Percentiles rank a stretch among this genome's conserved stretches.
phyloP scores from a whole-genome alignment of 2,888 invertebrate genomes.

The Ectemnius continuus region DNA sequence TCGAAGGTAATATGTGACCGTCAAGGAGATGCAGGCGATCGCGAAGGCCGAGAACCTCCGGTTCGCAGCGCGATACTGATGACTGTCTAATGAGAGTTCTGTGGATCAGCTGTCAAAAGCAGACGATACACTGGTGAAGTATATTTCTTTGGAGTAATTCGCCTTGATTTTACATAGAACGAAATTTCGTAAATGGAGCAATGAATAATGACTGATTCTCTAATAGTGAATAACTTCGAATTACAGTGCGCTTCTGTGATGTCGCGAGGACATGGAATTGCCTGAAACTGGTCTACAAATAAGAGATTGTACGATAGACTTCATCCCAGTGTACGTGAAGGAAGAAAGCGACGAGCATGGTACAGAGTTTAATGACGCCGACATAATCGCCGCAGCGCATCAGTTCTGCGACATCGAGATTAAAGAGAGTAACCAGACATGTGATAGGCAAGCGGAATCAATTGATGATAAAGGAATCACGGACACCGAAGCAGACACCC shows the following conservation, averaged over 20 bases:
- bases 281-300: slow-evolving; percentile 59
- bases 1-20: slow-evolving; percentile 45
- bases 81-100: slow-evolving; percentile 46
- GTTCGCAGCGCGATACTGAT: slow-evolving; percentile 35
- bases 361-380: slow-evolving; percentile 53
- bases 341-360: slow-evolving; percentile 48
- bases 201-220: background rate
- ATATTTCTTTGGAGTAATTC: slow-evolving; percentile 11
- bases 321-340: slow-evolving; percentile 51
- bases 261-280: slow-evolving; percentile 66
- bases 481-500: slow-evolving; percentile 25
- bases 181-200: background rate
- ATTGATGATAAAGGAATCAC: slow-evolving; percentile 24
- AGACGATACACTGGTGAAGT: slow-evolving; percentile 68
- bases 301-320: slow-evolving; percentile 54
- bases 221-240: background rate
- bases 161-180: background rate
- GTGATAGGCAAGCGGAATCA: slow-evolving; percentile 26
- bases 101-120: slow-evolving; percentile 70
- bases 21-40: slow-evolving; percentile 25
- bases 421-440: slow-evolving; percentile 44
- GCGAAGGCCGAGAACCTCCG: slow-evolving; percentile 19
- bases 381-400: slow-evolving; percentile 58
- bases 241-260: slow-evolving; percentile 37
- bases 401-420: slow-evolving; percentile 61